Evolutionary conservation across 2,113 vertebrate species (phyloP), one percentile per base, ranked within the genome.

Genomic region (Melanocharis versteri): DNA sequence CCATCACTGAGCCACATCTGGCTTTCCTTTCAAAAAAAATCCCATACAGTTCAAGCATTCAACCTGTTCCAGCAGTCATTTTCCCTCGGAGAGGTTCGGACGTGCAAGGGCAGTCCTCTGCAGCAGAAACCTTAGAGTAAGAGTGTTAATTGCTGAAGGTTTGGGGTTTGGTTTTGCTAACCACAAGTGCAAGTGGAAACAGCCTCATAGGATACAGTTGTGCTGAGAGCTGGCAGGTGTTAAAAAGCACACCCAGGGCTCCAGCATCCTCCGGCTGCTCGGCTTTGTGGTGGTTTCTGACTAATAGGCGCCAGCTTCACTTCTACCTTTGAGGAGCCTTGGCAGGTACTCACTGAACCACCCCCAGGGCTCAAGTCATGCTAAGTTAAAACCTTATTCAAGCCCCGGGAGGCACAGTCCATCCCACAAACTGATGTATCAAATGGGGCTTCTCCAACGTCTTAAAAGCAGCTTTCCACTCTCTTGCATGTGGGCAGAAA

Each of bases 201-300:
- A 93, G 85, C 84, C 87, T 77, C 33, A 1, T 77, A 72, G 89
- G 93, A 93, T 76, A 66, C 94, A 39, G 95, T 96, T 95, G 89
- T 3, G 3, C 84, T 57, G 87, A 47, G 48, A 91, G 81, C 91
- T 94, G 94, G 82, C 96, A 97, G 96, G 95, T 97, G 96, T 96
- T 87, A 93, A 89, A 89, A 65, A 96, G 90, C 78, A 83, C 82
- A 69, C 35, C 26, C 85, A 28, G 78, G 65, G 91, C 73, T 94
- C 35, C 73, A 28, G 90, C 93, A 83, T 82, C 95, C 91, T 77
- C 47, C 1, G 2, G 72, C 89, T 90, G 68, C 1, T 12, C 15
- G 9, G 78, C 95, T 96, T 97, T 96, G 93, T 96, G 95, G 95
- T 96, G 95, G 96, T 96, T 96, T 97, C 89, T 95, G 89, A 96